Evolutionary conservation across 2,888 invertebrate species (phyloP), one percentile per base, ranked within the genome.

Genomic region (Parapristionchus giblindavisi): DNA sequence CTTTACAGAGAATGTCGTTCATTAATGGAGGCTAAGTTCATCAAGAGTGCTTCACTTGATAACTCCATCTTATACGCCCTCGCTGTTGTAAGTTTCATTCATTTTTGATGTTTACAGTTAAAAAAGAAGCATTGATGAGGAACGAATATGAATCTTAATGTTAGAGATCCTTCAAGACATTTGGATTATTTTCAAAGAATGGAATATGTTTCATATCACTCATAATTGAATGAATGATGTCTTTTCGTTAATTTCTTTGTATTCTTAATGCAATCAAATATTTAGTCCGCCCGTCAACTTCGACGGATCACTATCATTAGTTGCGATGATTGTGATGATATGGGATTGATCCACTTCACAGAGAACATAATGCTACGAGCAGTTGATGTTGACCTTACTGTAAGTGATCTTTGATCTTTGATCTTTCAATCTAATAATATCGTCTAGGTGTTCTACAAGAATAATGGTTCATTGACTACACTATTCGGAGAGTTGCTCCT

Each of bases 401-500:
- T 54, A 6, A 24, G 24, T 54, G 24, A 6, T 14, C 6, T 8
- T n/a, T 54, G 56, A 54, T 17, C n/a, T 54, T 54, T 54, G 17
- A 54, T n/a, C 17, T 14, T 14, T 43, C 17, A 43, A 43, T 14
- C 43, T 14, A 43, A 43, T 17, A 17, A 43, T 14, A 43, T 43
- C 17, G 43, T 43, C 8, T 43, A 70, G 70, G 40, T 70, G 14
- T 36, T 71, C 27, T 71, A 56, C 70, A 71, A 71, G 70, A 54
- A 56, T 56, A 56, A 56, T 21, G 70, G 70, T 1, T 40, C 70
- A 11, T 14, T 71, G 4, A 27, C 43, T 1, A 11, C 32, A 3
- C 27, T 71, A 11, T 71, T 40, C 34, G 70, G 70, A 0, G 56
- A 54, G 40, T 40, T 71, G n/a, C 21, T n/a, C 6, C 40, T 56